Percentiles rank a stretch among this genome's conserved stretches.
Evolutionary conservation across 2,113 vertebrate species (phyloP).

Genomic region (Colius striatus): DNA sequence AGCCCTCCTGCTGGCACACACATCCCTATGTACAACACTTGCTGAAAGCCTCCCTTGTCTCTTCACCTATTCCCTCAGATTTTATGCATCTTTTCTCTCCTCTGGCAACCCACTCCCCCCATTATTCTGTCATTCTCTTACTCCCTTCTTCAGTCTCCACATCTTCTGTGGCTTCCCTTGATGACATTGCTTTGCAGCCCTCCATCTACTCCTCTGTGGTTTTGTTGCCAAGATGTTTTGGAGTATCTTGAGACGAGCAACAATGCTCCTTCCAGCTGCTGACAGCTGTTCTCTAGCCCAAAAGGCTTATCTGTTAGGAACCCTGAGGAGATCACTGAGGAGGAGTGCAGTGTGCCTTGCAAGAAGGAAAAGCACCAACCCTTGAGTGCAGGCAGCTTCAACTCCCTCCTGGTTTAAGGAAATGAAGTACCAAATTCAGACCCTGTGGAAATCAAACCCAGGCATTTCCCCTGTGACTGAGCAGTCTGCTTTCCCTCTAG

Average conservation of each 20-base stretch:
- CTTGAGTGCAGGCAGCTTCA: neutral
- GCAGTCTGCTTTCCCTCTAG: neutral
- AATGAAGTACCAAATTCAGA: neutral
- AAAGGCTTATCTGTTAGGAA: neutral
- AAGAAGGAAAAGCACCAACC: neutral
- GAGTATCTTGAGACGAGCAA: neutral
- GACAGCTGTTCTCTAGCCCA: neutral
- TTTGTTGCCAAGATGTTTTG: neutral
- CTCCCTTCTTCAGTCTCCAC: neutral
- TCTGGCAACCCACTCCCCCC: neutral
- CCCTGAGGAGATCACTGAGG: neutral
- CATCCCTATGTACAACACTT: rapidly evolving
- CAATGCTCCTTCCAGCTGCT: neutral
- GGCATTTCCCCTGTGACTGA: neutral
- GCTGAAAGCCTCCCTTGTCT: neutral
- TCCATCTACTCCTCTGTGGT: neutral
- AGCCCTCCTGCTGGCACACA: neutral
- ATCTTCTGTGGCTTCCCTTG: neutral
- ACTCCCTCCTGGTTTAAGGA: neutral
- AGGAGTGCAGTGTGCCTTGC: neutral
- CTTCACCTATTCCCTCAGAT: neutral
- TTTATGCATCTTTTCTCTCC: neutral
- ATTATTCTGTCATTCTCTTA: neutral
- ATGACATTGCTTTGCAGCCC: neutral
- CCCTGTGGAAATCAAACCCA: neutral